phyloP scores from a whole-genome alignment of 2,888 invertebrate genomes.

The Nephrotoma flavescens region DNA sequence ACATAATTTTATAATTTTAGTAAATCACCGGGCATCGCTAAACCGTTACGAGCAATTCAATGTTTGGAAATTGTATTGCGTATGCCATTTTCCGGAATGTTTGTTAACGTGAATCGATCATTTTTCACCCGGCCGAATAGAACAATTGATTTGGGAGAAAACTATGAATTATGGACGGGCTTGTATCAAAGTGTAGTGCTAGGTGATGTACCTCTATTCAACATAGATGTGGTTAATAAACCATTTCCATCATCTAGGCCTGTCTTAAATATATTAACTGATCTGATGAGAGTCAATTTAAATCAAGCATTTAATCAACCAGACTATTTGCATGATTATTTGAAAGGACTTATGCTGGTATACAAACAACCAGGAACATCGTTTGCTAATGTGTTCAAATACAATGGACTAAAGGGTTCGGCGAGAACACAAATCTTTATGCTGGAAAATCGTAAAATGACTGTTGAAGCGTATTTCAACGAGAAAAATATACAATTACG shows the following conservation, averaged over 20 bases:
- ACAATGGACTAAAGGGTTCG: constrained; percentile 17
- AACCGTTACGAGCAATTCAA: constrained; percentile 35
- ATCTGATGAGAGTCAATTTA: neutral
- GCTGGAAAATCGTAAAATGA: constrained; percentile 20
- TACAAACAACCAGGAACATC: constrained; percentile 20
- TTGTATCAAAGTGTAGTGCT: constrained; percentile 85
- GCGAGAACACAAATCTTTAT: constrained; percentile 29
- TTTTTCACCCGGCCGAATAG: constrained; percentile 49
- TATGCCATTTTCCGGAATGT: constrained; percentile 28
- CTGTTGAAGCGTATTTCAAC: constrained; percentile 23
- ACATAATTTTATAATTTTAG: neutral
- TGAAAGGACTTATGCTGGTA: constrained; percentile 20
- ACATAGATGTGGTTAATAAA: constrained; percentile 80
- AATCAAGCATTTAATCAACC: neutral
- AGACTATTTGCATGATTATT: constrained; percentile 7
- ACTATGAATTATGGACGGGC: constrained; percentile 85
- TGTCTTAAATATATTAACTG: constrained; percentile 17
- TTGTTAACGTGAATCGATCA: constrained; percentile 36
- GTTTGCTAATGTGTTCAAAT: constrained; percentile 18
- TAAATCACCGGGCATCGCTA: constrained; percentile 8
- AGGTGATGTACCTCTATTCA: constrained; percentile 76
- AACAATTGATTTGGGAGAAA: constrained; percentile 46
- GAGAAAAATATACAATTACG: neutral
- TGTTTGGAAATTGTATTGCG: constrained; percentile 54
- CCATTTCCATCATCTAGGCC: constrained; percentile 45